Evolutionary conservation across 2,888 invertebrate genomes (phyloP).

Genomic region (Glyphotaelius pellucidus): DNA sequence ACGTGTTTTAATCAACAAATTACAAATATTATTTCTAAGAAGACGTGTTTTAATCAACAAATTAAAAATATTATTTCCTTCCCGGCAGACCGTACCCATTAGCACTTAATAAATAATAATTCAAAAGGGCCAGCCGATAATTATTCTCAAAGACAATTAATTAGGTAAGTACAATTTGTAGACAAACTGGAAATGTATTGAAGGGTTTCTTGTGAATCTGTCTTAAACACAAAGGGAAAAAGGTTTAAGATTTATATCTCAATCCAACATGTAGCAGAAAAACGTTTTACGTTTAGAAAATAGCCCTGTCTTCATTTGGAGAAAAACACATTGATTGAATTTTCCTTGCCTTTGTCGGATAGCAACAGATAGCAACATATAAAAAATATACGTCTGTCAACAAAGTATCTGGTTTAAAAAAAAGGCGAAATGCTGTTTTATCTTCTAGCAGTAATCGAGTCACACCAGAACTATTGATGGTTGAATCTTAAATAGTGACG

Average conservation of each 20-base stretch:
- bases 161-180: not conserved
- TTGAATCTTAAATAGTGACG: not conserved
- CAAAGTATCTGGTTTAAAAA: too few species aligned
- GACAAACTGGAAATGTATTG: not conserved
- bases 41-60: too few species aligned
- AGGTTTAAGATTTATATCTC: not conserved
- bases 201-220: not conserved
- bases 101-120: too few species aligned
- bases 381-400: not conserved
- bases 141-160: not conserved
- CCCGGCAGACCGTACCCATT: too few species aligned
- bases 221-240: not conserved
- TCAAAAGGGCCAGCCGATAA: not conserved
- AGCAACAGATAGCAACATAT: not conserved
- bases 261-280: not conserved
- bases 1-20: too few species aligned
- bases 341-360: not conserved
- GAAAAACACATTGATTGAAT: not conserved
- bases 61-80: too few species aligned
- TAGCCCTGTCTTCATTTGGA: not conserved
- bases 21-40: too few species aligned
- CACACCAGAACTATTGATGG: not conserved
- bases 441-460: not conserved
- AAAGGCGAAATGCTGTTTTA: too few species aligned
- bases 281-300: not conserved